Conservation (phyloP, 2,113 vertebrate genomes). For the Ploceus nigricollis region DNA sequence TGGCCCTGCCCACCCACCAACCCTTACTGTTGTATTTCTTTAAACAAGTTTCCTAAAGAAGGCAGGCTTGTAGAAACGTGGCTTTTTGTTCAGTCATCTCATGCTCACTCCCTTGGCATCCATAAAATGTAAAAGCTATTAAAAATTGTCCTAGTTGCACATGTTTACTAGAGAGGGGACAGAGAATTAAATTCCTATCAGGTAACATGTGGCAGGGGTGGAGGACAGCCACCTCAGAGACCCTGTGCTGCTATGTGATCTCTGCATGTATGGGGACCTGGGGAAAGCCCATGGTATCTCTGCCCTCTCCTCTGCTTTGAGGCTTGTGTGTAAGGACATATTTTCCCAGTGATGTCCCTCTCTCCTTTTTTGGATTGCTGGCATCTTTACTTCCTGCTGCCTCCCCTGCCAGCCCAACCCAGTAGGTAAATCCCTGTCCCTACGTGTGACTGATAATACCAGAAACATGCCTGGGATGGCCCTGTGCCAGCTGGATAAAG, state of each 20-base stretch:
- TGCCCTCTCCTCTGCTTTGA: not conserved
- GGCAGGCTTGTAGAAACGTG: not conserved
- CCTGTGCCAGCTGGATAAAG: not conserved
- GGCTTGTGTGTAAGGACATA: not conserved
- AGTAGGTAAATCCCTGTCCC: not conserved
- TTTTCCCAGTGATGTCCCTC: fast-evolving
- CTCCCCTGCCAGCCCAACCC: not conserved
- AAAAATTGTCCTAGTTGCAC: not conserved
- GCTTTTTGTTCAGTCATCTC: not conserved
- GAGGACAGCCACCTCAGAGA: not conserved
- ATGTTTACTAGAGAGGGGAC: not conserved
- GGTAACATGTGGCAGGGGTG: not conserved
- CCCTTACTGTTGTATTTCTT: not conserved
- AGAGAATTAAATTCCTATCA: not conserved
- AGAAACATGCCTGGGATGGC: not conserved
- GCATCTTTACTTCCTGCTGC: not conserved
- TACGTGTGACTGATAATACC: not conserved
- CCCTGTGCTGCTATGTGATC: not conserved
- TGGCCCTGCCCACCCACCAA: not conserved
- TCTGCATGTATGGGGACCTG: fast-evolving
- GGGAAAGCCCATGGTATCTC: not conserved
- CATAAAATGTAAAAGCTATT: not conserved
- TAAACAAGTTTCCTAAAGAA: not conserved
- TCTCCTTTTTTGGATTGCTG: not conserved
- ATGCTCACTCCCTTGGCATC: fast-evolving